Percentiles rank a stretch among this genome's conserved stretches.
Evolutionary conservation across 2,113 vertebrate species (phyloP).

Genomic region (Regulus satrapa): DNA sequence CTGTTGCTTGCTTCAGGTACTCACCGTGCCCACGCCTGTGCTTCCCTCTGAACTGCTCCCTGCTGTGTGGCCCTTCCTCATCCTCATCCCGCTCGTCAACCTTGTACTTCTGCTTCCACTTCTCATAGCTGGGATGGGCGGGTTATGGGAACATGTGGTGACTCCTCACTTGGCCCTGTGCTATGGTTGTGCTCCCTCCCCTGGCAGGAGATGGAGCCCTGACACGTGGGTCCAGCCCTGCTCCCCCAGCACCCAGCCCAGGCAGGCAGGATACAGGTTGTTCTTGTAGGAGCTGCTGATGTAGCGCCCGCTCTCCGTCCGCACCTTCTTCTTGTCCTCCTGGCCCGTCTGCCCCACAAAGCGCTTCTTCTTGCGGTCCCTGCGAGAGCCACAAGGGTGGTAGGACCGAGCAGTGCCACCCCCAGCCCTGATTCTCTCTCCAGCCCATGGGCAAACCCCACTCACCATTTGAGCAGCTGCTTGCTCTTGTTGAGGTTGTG

Average conservation of each 20-base stretch:
- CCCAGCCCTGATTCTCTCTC: neutral
- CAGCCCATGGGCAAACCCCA: rapidly evolving
- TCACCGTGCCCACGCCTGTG: slow-evolving; percentile 32
- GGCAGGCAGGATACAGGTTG: slow-evolving; percentile 87
- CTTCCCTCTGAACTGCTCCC: slow-evolving; percentile 31
- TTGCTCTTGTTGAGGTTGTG: slow-evolving; percentile 77
- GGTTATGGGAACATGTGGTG: slow-evolving; percentile 45
- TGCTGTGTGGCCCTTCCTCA: neutral
- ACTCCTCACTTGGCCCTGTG: no score
- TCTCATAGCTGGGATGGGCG: slow-evolving; percentile 79
- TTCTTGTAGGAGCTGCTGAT: slow-evolving; percentile 82
- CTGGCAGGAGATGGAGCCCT: rapidly evolving
- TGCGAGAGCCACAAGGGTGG: neutral
- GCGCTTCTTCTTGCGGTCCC: slow-evolving; percentile 95
- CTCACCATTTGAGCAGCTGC: slow-evolving; percentile 84
- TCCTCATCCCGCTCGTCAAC: slow-evolving; percentile 80
- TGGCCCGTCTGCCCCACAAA: slow-evolving; percentile 86
- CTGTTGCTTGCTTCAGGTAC: neutral
- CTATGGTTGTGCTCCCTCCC: neutral
- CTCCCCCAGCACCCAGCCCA: rapidly evolving
- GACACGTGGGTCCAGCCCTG: rapidly evolving
- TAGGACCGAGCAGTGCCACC: neutral
- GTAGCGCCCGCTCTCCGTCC: slow-evolving; percentile 82
- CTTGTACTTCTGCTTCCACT: slow-evolving; percentile 95
- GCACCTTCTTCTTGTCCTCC: slow-evolving; percentile 87